These are phyloP conservation scores for Palloptera scutellata DNA, from an alignment of 2,888 invertebrate genomes.

Conservation along the genomic window DNA sequence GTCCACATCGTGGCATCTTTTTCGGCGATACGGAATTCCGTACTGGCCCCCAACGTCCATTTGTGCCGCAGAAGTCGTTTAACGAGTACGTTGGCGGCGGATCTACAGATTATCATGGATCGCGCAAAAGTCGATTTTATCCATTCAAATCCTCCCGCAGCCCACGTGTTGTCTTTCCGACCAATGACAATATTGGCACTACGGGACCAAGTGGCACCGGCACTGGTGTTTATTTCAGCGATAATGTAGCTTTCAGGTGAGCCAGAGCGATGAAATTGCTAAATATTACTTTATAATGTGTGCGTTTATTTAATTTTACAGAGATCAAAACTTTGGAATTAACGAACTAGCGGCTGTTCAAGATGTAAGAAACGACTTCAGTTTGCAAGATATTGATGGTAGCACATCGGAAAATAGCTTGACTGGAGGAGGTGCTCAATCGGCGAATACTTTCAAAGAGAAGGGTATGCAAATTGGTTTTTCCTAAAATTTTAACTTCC, in stretches of 20 bases:
- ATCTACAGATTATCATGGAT: conserved; percentile 51
- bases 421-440: conserved; percentile 59
- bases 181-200: conserved; percentile 59
- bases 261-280: conserved; percentile 22
- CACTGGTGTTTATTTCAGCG: conserved; percentile 60
- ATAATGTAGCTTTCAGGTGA: conserved; percentile 63
- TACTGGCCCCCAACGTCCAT: conserved; percentile 46
- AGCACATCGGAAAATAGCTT: conserved; percentile 48
- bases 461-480: conserved; percentile 68
- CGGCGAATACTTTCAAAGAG: conserved; percentile 69
- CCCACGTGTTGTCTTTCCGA: conserved; percentile 63
- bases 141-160: conserved; percentile 63
- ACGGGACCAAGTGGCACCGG: conserved; percentile 58
- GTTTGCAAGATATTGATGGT: conserved; percentile 70
- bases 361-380: conserved; percentile 68
- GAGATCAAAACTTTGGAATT: conserved; percentile 70
- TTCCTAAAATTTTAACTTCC: too few relatives aligned
- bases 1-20: conserved; percentile 57
- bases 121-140: conserved; percentile 60
- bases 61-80: conserved; percentile 60
- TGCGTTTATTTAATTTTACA: conserved; percentile 61
- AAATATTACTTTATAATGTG: neutral
- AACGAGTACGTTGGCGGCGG: conserved; percentile 53
- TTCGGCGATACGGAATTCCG: conserved; percentile 59
- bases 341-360: conserved; percentile 68